phyloP scores from a whole-genome alignment of 1,140 invertebrate genomes.

The Pomacea maculata region DNA sequence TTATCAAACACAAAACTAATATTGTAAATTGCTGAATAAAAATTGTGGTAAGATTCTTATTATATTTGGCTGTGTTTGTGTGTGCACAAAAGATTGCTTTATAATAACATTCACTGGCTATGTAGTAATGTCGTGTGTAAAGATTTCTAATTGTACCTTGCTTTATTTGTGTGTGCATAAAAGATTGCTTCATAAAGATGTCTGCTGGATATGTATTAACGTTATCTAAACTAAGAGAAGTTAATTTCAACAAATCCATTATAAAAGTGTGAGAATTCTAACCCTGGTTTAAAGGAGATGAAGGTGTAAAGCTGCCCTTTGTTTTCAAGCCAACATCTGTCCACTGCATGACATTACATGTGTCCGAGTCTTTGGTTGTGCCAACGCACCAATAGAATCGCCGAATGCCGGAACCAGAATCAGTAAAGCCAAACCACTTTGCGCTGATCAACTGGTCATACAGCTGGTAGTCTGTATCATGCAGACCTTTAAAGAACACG shows the following conservation, averaged over 20 bases:
- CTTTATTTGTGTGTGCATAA: too few relatives aligned
- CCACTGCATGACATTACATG: constrained; percentile 33
- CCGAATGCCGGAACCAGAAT: constrained; percentile 35
- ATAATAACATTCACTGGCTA: too few relatives aligned
- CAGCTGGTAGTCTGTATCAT: constrained; percentile 1
- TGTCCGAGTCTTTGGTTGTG: constrained; percentile 24
- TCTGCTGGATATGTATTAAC: too few relatives aligned
- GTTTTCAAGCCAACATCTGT: constrained; percentile 19
- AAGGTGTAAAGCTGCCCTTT: neutral
- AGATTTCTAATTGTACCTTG: too few relatives aligned
- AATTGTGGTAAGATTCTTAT: neutral
- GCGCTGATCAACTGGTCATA: constrained; percentile 9
- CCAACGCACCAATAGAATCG: constrained; percentile 42
- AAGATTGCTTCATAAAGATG: too few relatives aligned
- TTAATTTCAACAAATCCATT: too few relatives aligned
- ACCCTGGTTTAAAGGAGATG: neutral
- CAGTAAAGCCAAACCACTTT: constrained; percentile 42
- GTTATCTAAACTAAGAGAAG: too few relatives aligned
- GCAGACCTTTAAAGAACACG: constrained; percentile 27
- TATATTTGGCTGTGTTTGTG: too few relatives aligned
- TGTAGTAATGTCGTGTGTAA: too few relatives aligned
- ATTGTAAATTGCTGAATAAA: neutral
- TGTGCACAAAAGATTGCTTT: too few relatives aligned
- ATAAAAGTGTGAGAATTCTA: too few relatives aligned
- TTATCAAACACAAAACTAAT: neutral